Evolutionary conservation across 2,888 invertebrate species (phyloP).

Genomic region (Pterobdella sp.): DNA sequence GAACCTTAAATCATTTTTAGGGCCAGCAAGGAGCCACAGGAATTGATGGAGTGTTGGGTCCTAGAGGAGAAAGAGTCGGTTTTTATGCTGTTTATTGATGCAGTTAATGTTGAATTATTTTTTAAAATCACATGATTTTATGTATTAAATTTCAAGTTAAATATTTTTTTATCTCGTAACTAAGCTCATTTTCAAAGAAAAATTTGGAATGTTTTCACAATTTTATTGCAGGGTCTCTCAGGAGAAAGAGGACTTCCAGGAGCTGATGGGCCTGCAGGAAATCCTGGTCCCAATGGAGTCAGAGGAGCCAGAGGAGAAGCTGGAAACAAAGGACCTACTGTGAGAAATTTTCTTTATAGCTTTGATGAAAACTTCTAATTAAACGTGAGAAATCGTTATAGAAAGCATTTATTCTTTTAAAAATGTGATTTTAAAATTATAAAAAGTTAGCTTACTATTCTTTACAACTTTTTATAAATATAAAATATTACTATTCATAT

Average conservation of each 20-base stretch:
- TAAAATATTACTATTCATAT: too few relatives aligned
- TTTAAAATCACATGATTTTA: not conserved
- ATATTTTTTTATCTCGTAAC: not conserved
- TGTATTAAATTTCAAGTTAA: not conserved
- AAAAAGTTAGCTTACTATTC: too few relatives aligned
- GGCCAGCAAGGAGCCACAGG: conserved; percentile 35
- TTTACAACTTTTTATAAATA: too few relatives aligned
- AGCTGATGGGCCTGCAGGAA: conserved; percentile 34
- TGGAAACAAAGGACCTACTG: conserved; percentile 35
- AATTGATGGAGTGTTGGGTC: conserved; percentile 33
- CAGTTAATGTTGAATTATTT: not conserved
- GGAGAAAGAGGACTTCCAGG: conserved; percentile 36
- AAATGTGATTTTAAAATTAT: too few relatives aligned
- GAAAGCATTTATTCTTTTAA: too few relatives aligned
- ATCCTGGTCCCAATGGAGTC: conserved; percentile 32
- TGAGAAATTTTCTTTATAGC: conserved; percentile 16
- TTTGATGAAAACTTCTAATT: not conserved
- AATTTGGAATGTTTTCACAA: too few relatives aligned
- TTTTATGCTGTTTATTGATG: not conserved
- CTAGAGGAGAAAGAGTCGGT: conserved; percentile 35
- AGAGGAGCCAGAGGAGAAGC: conserved; percentile 34
- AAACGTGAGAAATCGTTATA: too few relatives aligned
- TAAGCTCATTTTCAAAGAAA: too few relatives aligned
- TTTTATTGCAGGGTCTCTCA: conserved; percentile 27
- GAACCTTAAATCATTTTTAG: too few relatives aligned